Base-by-base conservation (phyloP, 2,797 vertebrate genomes). In the Oreochromis mossambicus region DNA sequence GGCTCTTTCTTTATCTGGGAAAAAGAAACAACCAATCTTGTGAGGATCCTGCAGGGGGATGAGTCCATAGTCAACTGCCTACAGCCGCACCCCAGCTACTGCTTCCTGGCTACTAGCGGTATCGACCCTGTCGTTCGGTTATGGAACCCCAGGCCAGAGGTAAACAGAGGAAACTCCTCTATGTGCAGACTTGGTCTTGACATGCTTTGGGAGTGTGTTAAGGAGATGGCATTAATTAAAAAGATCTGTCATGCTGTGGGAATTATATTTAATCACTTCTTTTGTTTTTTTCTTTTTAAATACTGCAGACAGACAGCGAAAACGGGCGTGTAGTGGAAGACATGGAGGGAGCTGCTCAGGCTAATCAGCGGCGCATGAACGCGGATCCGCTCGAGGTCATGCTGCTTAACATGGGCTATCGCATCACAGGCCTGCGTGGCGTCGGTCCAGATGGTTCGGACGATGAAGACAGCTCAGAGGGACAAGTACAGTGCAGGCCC, bases 1-100 rank as follows among this genome's bases (percentile, higher is more conserved):
- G 98, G 99, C 93, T 99, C 99, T 46, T 99, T 99, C 95, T 99
- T 99, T 94, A 98, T 99, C 95, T 99, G 98, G 98, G 98, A 99
- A 94, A 99, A 99, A 94, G 98, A 99, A 93, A 99, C 99, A 2
- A 98, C 98, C 82, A 99, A 99, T 88, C 97, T 99, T 58, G 97
- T 99, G 91, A 96, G 98, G 70, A 98, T 99, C 92, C 97, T 99
- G 75, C 98, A 99, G 92, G 99, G 99, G 1, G 99, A 99, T 0
- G 98, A 99, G 88, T 99, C 99, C 63, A 99, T 99, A 6, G 99
- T 99, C 79, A 99, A 99, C 92, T 99, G 99, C 85, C 96, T 99
- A 50, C 99, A 99, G 96, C 99, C 98, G 0, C 99, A 99, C 32
- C 99, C 98, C 85, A 98, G 97, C 94, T 98, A 98, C 96, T 99